These are phyloP conservation scores for Xiphophorus maculatus DNA, from an alignment of 2,113 vertebrate genomes.

Conservation along the genomic window DNA sequence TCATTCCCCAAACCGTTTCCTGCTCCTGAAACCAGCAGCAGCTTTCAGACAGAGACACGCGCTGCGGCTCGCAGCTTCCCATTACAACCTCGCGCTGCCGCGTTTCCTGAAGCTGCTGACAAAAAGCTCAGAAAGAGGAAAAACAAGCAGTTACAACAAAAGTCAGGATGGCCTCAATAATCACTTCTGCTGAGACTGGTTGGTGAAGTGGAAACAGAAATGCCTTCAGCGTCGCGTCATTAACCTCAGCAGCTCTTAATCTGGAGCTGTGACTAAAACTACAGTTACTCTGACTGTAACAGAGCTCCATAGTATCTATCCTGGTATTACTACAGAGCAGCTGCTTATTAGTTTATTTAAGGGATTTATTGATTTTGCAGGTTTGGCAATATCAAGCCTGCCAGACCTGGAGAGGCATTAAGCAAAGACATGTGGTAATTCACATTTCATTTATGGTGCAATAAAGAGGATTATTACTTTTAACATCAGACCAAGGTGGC, in stretches of 20 bases:
- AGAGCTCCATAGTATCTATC: background rate
- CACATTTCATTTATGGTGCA: too few relatives aligned
- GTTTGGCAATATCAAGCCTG: too few relatives aligned
- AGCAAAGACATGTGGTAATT: too few relatives aligned
- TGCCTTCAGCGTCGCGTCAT: background rate
- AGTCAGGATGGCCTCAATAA: background rate
- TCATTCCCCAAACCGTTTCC: slow-evolving; percentile 28
- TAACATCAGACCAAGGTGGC: too few relatives aligned
- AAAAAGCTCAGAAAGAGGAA: background rate
- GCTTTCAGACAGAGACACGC: slow-evolving; percentile 1
- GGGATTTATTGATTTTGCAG: too few relatives aligned
- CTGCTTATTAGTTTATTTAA: too few relatives aligned
- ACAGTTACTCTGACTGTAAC: background rate
- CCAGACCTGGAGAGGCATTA: too few relatives aligned
- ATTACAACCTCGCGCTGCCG: background rate
- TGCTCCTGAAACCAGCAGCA: slow-evolving; percentile 1
- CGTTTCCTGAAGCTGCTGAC: background rate
- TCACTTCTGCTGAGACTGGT: background rate
- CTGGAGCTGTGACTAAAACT: too few relatives aligned
- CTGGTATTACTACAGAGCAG: background rate
- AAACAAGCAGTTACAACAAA: background rate
- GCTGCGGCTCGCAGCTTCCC: background rate
- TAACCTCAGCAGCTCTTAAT: background rate
- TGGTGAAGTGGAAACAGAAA: background rate
- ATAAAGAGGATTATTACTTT: too few relatives aligned